Conservation (phyloP, 2,113 vertebrate genomes). For the Cinclus cinclus region DNA sequence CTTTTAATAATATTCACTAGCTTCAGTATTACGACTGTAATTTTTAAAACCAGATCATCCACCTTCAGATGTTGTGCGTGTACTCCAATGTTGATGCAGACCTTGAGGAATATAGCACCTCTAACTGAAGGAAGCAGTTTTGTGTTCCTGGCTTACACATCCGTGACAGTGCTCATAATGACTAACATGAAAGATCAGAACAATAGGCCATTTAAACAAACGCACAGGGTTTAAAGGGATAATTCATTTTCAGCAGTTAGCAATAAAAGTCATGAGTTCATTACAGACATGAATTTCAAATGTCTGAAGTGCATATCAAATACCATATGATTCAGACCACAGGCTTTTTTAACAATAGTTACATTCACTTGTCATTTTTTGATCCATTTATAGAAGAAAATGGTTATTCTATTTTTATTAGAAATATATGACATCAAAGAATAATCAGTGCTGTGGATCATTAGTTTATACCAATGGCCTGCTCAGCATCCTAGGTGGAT, state of each 20-base stretch:
- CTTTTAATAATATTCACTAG: neutral
- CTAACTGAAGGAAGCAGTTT: neutral
- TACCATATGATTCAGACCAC: neutral
- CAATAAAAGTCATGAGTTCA: neutral
- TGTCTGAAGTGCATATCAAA: neutral
- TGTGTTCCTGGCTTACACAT: neutral
- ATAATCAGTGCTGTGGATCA: neutral
- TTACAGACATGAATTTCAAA: neutral
- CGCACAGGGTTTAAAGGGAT: neutral
- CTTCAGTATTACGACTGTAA: neutral
- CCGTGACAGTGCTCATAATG: neutral
- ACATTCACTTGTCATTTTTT: neutral
- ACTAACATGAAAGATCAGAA: neutral
- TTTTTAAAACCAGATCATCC: neutral
- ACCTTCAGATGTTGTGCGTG: neutral
- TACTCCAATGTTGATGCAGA: neutral
- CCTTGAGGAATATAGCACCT: neutral
- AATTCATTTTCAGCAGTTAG: neutral
- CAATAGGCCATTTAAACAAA: neutral
- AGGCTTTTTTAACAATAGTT: neutral
- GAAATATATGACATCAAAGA: neutral
- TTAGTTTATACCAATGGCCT: neutral
- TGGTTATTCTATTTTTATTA: neutral
- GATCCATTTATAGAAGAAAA: neutral
- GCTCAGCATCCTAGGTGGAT: neutral